Evolutionary conservation across 30 jellyfish, hydroid and myxozoan genomes (phyloP).

Genomic region (Aurelia sp.): DNA sequence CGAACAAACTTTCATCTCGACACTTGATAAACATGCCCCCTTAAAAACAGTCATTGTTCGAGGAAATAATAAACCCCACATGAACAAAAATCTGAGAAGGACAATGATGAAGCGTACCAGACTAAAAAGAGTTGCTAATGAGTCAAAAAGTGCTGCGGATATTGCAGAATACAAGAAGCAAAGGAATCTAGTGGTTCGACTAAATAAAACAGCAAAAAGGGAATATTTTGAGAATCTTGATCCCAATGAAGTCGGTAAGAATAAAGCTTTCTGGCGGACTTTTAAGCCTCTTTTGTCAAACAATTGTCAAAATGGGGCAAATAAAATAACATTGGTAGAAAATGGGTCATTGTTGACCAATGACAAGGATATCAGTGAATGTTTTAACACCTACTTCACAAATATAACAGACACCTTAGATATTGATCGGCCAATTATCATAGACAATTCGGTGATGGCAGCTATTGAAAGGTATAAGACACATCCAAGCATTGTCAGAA

Average conservation of each 20-base stretch:
- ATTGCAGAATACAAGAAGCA: neutral
- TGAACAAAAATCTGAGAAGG: neutral
- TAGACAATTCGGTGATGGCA: too few relatives aligned
- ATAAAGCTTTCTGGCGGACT: neutral
- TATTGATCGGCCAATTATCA: too few relatives aligned
- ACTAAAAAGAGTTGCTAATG: neutral
- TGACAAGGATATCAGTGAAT: too few relatives aligned
- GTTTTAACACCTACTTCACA: too few relatives aligned
- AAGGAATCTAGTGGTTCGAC: neutral
- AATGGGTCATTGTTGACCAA: too few relatives aligned
- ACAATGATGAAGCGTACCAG: conserved; percentile 1
- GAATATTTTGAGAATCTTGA: neutral
- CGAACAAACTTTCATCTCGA: neutral
- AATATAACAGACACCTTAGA: too few relatives aligned
- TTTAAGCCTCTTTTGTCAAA: neutral
- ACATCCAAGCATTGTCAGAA: too few relatives aligned
- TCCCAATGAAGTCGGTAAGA: neutral
- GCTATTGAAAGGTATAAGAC: too few relatives aligned
- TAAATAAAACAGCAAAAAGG: neutral
- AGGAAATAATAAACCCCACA: conserved; percentile 22
- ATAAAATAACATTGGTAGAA: neutral
- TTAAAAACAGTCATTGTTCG: neutral
- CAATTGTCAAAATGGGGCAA: conserved; percentile 6
- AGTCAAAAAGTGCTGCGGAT: neutral
- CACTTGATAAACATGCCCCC: conserved; percentile 3